Conservation (phyloP, 2,888 invertebrate genomes). For the Cantharis lateralis region DNA sequence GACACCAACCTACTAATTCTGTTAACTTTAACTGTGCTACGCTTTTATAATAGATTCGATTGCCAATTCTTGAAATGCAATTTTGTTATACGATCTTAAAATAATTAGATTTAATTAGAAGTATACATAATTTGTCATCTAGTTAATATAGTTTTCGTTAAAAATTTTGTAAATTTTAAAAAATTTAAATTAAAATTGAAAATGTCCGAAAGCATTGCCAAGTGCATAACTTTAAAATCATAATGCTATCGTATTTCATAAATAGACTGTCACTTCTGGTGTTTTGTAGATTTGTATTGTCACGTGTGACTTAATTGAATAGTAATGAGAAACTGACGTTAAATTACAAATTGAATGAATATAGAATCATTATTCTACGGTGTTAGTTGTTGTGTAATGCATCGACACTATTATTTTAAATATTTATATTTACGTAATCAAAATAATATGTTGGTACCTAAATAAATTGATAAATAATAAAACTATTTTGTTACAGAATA, state of each 20-base stretch:
- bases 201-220: neutral
- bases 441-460: too few species aligned
- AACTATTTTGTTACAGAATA: neutral
- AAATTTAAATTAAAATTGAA: neutral
- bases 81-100: neutral
- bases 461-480: neutral
- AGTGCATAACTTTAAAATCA: neutral
- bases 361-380: neutral
- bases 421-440: neutral
- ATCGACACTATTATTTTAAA: neutral
- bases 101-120: neutral
- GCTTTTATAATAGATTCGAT: neutral
- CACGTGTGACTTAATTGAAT: neutral
- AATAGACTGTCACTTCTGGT: slow-evolving; percentile 3
- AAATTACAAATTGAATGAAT: neutral
- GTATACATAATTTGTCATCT: neutral
- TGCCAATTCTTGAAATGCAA: neutral
- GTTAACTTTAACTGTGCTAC: neutral
- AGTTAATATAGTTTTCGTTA: neutral
- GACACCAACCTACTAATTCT: neutral
- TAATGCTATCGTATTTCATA: neutral
- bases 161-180: neutral
- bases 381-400: neutral
- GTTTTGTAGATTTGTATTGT: slow-evolving; percentile 5
- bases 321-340: slow-evolving; percentile 4